A percentile compares a stretch with the other conserved stretches of the same genome.
phyloP scores from a whole-genome alignment of 2,113 vertebrate species.

The Gallinago paraguaiae region DNA sequence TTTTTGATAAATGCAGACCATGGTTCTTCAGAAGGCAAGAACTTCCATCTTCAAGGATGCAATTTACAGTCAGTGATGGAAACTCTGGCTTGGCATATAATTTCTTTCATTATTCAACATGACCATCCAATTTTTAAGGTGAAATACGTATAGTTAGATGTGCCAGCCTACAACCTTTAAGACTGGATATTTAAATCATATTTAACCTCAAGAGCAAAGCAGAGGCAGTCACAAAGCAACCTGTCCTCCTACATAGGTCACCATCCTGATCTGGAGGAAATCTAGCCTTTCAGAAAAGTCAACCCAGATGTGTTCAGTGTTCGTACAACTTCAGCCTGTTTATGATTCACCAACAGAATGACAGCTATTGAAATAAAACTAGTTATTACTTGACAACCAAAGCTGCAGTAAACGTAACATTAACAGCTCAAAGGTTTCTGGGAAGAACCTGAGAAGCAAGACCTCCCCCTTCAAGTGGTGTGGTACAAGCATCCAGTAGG shows the following conservation, averaged over 20 bases:
- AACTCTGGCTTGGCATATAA: background rate
- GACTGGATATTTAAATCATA: background rate
- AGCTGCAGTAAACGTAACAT: background rate
- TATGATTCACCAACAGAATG: background rate
- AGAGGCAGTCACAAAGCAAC: background rate
- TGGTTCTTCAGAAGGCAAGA: background rate
- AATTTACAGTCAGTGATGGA: background rate
- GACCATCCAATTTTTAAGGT: background rate
- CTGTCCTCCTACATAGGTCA: background rate
- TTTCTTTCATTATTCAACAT: background rate
- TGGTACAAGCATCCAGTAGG: background rate
- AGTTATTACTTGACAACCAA: background rate
- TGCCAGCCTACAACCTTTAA: background rate
- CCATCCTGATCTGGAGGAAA: background rate
- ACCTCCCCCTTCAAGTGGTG: background rate
- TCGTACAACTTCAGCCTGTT: background rate
- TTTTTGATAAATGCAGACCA: background rate
- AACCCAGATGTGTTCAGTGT: background rate
- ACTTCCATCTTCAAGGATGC: background rate
- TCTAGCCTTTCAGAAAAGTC: background rate
- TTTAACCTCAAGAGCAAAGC: background rate
- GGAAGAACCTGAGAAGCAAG: background rate
- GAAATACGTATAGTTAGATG: background rate
- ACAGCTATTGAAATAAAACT: background rate
- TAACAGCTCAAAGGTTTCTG: background rate